phyloP scores from a whole-genome alignment of 2,888 invertebrate genomes.

The Amorpha juglandis region DNA sequence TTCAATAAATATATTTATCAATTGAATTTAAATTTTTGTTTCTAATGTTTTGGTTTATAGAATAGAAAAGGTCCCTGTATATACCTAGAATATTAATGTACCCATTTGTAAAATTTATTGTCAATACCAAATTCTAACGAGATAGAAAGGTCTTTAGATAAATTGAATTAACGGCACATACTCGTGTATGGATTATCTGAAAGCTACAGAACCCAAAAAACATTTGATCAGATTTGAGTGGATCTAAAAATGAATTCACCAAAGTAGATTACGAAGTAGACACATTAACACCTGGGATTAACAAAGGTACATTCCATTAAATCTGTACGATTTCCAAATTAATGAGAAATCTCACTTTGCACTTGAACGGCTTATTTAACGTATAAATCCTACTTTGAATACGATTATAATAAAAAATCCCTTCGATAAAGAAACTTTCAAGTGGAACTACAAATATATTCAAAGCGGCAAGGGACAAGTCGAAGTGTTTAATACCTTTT shows the following conservation, averaged over 20 bases:
- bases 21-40: no score
- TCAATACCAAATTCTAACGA: neutral
- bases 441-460: conserved; percentile 39
- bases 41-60: no score
- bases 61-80: no score
- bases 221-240: neutral
- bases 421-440: conserved; percentile 34
- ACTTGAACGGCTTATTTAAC: neutral
- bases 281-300: conserved; percentile 12
- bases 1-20: no score
- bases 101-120: no score
- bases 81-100: no score
- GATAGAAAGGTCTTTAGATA: neutral
- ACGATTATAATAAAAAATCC: conserved; percentile 27
- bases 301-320: conserved; percentile 15
- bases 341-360: conserved; percentile 16
- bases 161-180: neutral
- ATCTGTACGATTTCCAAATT: conserved; percentile 1
- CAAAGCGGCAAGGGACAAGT: conserved; percentile 36
- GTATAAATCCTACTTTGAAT: conserved; percentile 18
- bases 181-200: neutral
- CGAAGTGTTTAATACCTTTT: conserved; percentile 45
- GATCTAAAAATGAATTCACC: neutral
- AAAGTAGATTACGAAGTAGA: conserved; percentile 17
- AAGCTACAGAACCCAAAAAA: neutral